Base-by-base conservation (phyloP, 2,888 invertebrate species). In the Isoperla grammatica region DNA sequence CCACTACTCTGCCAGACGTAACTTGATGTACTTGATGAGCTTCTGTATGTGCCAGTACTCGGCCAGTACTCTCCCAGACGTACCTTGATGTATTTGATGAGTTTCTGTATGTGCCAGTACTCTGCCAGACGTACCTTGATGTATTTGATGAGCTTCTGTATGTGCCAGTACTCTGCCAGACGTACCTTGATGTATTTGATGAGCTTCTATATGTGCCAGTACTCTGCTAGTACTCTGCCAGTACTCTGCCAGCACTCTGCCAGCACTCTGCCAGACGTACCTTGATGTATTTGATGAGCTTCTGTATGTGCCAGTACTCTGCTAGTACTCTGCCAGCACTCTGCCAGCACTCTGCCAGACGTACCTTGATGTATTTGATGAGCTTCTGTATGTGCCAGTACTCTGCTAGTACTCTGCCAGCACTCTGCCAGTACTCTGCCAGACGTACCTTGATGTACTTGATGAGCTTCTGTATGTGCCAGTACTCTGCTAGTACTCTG, bases 21-120 rank as follows among this genome's bases (percentile, higher is more conserved):
- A n/a, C 78, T 94, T 95, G 76, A 95, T 87, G 72, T 94, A 96
- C 72, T 95, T 95, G 1, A 96, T 87, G 3, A 96, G 81, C 73
- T 95, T 95, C 72, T 95, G 95, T 70, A 96, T 92, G 70, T 95
- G 92, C 90, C 94, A 95, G 74, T 94, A 96, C 72, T 95, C 95
- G 0, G 92, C n/a, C n/a, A n/a, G n/a, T n/a, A n/a, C n/a, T n/a
- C n/a, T n/a, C n/a, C n/a, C n/a, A n/a, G n/a, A n/a, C n/a, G n/a
- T n/a, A n/a, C n/a, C 78, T 94, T 95, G 76, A 95, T 87, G 72
- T 94, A 96, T 72, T 95, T 95, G 1, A 96, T 87, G 3, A 96
- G 81, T 73, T 95, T 95, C 72, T 95, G 95, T 70, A 96, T 92
- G 70, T 95, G 92, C 90, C 94, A 95, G 74, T 94, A 96, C 72